Evolutionary conservation across 1,140 invertebrate genomes (phyloP).

Genomic region (Zaprionus davidi): DNA sequence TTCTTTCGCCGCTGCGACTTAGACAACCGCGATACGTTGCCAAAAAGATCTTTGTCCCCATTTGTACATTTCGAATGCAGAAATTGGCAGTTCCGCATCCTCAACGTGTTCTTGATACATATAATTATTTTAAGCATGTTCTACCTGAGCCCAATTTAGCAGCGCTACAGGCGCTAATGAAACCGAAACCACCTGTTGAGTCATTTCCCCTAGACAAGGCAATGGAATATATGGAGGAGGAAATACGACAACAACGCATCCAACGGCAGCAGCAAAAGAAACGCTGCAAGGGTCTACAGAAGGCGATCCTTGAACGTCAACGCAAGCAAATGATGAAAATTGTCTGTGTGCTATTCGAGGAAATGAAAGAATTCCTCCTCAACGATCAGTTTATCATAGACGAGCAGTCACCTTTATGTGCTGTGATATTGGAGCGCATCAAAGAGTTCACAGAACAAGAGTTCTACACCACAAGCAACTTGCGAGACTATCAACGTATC

Average conservation of each 20-base stretch:
- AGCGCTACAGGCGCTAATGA: conserved; percentile 60
- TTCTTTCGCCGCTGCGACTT: conserved; percentile 25
- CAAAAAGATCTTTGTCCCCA: conserved; percentile 61
- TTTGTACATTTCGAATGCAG: conserved; percentile 72
- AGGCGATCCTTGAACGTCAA: conserved; percentile 66
- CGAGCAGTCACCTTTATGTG: conserved; percentile 66
- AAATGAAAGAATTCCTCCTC: conserved; percentile 79
- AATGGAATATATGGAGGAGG: conserved; percentile 72
- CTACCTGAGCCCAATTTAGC: conserved; percentile 46
- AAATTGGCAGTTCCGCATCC: conserved; percentile 66
- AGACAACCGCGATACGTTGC: conserved; percentile 49
- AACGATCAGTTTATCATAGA: conserved; percentile 79
- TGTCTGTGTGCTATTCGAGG: conserved; percentile 77
- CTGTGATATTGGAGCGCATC: conserved; percentile 71
- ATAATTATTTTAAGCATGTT: conserved; percentile 48
- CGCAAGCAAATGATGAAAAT: conserved; percentile 78
- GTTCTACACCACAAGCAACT: conserved; percentile 77
- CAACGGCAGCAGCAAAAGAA: conserved; percentile 49
- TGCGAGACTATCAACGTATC: conserved; percentile 74
- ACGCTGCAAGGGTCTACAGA: conserved; percentile 60
- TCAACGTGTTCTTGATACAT: conserved; percentile 54
- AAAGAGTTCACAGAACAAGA: conserved; percentile 80
- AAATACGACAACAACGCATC: conserved; percentile 60
- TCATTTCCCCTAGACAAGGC: conserved; percentile 65
- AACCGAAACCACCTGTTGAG: conserved; percentile 61